A percentile compares a stretch with the other conserved stretches of the same genome.
phyloP scores from a whole-genome alignment of 2,888 invertebrate genomes.

The Platerodrilus igneus region DNA sequence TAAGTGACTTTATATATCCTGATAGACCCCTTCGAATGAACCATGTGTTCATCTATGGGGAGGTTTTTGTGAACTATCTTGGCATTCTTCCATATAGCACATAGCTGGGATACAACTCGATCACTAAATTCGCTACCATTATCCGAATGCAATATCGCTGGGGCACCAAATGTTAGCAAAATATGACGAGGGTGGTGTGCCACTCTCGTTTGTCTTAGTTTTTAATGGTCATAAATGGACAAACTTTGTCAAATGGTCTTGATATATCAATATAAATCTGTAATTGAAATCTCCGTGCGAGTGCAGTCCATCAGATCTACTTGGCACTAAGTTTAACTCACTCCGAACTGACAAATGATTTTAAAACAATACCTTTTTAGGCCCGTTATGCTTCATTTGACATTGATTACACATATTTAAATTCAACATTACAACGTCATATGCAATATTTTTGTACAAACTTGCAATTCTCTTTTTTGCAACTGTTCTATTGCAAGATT shows the following conservation, averaged over 20 bases:
- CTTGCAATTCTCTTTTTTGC: too few species aligned
- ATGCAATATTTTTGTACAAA: too few species aligned
- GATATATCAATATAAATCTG: conserved; percentile 29
- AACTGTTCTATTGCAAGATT: too few species aligned
- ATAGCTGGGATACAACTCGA: conserved; percentile 27
- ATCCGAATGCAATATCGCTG: conserved; percentile 34
- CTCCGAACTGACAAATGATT: conserved; percentile 9
- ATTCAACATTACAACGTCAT: too few species aligned
- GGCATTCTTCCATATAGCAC: conserved; percentile 29
- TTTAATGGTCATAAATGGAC: conserved; percentile 28
- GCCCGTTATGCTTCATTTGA: conserved; percentile 29
- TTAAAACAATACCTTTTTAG: conserved; percentile 25
- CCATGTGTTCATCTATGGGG: too few species aligned
- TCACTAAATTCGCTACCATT: conserved; percentile 36
- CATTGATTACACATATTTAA: conserved; percentile 27
- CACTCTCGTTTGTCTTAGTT: conserved; percentile 32
- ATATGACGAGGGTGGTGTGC: conserved; percentile 29
- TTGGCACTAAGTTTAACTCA: conserved; percentile 24
- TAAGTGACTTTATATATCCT: conserved; percentile 17
- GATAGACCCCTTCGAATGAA: too few species aligned
- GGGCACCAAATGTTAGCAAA: conserved; percentile 34
- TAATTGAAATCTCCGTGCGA: conserved; percentile 26
- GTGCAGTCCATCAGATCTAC: conserved; percentile 31
- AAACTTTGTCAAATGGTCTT: conserved; percentile 33
- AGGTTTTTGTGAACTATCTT: conserved; percentile 32